phyloP scores from a whole-genome alignment of 2,113 vertebrate species.

The Pteronura brasiliensis region DNA sequence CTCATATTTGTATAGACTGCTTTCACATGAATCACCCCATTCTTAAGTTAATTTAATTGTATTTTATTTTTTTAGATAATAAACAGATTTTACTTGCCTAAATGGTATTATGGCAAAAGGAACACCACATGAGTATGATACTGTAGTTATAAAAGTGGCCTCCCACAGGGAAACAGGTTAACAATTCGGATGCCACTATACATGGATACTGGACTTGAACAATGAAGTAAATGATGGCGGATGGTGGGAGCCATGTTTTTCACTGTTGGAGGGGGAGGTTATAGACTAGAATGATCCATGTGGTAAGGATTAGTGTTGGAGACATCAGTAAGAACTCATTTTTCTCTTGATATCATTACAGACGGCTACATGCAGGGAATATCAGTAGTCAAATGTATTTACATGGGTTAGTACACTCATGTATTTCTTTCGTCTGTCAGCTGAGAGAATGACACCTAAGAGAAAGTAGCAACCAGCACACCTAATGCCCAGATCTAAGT shows the following conservation, averaged over 20 bases:
- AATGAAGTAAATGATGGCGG: background rate
- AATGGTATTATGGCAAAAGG: background rate
- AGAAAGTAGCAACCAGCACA: background rate
- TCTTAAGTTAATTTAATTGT: background rate
- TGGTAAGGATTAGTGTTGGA: background rate
- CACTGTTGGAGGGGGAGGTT: background rate
- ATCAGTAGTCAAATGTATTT: background rate
- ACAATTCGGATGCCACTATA: background rate
- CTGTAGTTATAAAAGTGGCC: background rate
- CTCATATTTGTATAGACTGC: background rate
- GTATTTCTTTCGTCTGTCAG: background rate
- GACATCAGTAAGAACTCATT: background rate
- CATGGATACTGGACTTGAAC: background rate
- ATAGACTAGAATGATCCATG: background rate
- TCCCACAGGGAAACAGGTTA: background rate
- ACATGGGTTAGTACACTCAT: background rate
- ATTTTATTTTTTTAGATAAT: background rate
- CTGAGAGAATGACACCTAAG: background rate
- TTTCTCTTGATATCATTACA: background rate
- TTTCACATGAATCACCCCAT: constrained; percentile 16
- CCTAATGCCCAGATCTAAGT: background rate
- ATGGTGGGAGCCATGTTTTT: background rate
- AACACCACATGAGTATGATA: background rate
- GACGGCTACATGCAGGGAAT: background rate
- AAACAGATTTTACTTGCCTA: background rate